Percentiles rank a stretch among this genome's conserved stretches.
Conservation (phyloP, 2,888 invertebrate genomes). For the Trichogramma dendrolimi region DNA sequence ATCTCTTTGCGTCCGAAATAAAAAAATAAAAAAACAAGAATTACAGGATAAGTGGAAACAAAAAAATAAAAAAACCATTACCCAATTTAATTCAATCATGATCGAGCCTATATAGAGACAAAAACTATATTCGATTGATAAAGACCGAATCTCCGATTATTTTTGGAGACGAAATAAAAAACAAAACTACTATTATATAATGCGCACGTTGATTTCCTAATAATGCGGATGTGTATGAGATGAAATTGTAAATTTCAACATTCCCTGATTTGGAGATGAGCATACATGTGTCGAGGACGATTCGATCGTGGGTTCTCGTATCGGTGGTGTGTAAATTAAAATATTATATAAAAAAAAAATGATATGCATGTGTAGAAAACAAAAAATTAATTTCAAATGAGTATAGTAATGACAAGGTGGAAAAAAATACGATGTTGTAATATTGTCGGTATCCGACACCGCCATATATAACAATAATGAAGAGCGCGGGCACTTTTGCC, state of each 20-base stretch:
- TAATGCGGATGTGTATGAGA: no score
- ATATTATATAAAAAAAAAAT: slow-evolving; percentile 9
- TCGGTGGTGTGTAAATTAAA: background rate
- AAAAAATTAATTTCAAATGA: background rate
- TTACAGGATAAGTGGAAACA: slow-evolving; percentile 9
- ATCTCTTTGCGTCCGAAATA: background rate
- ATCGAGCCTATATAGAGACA: slow-evolving; percentile 5
- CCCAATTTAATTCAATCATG: slow-evolving; percentile 17
- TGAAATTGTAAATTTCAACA: no score
- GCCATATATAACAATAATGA: background rate
- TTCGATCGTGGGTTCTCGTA: background rate
- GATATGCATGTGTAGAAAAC: slow-evolving; percentile 3
- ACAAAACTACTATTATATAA: no score
- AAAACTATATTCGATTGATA: no score
- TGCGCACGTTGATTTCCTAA: no score
- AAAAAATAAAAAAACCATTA: slow-evolving; percentile 9
- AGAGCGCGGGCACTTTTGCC: slow-evolving; percentile 11
- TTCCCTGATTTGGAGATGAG: no score
- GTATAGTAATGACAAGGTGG: slow-evolving; percentile 13
- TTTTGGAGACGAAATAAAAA: no score
- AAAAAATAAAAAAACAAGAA: slow-evolving; percentile 11
- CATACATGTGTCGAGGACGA: no score
- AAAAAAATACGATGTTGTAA: background rate
- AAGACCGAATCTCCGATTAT: no score
- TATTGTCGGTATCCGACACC: slow-evolving; percentile 27